Percentiles rank a stretch among this genome's conserved stretches.
Evolutionary conservation across 2,113 vertebrate species (phyloP).

Genomic region (Bambusicola thoracicus): DNA sequence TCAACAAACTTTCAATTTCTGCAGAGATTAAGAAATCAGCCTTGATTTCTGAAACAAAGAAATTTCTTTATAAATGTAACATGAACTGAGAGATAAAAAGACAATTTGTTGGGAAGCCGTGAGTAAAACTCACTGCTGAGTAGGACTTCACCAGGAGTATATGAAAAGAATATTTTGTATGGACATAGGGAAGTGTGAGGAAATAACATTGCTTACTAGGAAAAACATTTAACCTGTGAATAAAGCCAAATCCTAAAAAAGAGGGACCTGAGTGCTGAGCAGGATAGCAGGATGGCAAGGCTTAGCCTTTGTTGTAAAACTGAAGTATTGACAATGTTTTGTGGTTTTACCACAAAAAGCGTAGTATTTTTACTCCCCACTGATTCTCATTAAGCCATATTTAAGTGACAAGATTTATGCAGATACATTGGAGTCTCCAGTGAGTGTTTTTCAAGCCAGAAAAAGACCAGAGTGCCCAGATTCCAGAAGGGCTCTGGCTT

Average conservation of each 20-base stretch:
- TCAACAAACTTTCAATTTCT: background rate
- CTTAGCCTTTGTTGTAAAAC: background rate
- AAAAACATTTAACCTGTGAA: background rate
- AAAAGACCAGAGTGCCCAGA: background rate
- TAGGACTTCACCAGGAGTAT: background rate
- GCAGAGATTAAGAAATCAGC: background rate
- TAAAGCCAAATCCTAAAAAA: background rate
- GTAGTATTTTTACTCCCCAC: slow-evolving; percentile 10
- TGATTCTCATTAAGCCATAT: background rate
- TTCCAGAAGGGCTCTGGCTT: background rate
- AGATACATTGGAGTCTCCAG: background rate
- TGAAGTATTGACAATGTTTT: background rate
- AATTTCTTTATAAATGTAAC: background rate
- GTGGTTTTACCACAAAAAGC: background rate
- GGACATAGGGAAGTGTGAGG: background rate
- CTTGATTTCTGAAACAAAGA: background rate
- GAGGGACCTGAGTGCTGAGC: background rate
- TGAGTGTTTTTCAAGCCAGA: background rate
- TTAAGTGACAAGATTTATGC: slow-evolving; percentile 16
- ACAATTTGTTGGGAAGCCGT: background rate
- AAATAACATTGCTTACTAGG: background rate
- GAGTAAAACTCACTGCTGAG: background rate
- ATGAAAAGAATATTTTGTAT: background rate
- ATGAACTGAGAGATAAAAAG: background rate
- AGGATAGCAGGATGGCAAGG: background rate